Conservation (phyloP, 1,140 invertebrate species). For the Psilanteris sp. region DNA sequence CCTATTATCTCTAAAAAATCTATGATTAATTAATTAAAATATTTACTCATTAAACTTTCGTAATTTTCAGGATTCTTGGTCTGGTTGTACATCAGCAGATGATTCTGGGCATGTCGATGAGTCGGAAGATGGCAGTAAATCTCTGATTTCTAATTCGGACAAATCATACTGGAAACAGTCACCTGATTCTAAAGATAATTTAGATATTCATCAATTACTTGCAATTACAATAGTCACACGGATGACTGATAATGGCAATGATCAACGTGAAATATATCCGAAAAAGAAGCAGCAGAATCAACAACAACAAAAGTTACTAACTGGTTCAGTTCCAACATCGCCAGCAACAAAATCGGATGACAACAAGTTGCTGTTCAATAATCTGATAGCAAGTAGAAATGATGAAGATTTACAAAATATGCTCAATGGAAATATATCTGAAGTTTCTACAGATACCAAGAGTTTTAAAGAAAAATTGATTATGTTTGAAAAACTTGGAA, state of each 20-base stretch:
- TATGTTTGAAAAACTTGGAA: slow-evolving; percentile 79
- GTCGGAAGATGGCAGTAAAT: slow-evolving; percentile 67
- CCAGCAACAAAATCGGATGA: slow-evolving; percentile 72
- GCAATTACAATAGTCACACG: slow-evolving; percentile 74
- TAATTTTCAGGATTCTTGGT: slow-evolving; percentile 70
- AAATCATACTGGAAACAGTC: slow-evolving; percentile 75
- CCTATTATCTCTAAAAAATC: no score
- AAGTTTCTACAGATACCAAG: slow-evolving; percentile 77
- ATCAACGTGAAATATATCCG: slow-evolving; percentile 72
- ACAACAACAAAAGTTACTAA: slow-evolving; percentile 43
- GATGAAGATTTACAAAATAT: slow-evolving; percentile 78
- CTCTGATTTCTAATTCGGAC: slow-evolving; percentile 66
- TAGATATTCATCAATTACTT: slow-evolving; percentile 75
- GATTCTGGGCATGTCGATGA: slow-evolving; percentile 66
- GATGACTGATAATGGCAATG: slow-evolving; percentile 75
- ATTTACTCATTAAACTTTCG: no score
- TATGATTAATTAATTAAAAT: no score
- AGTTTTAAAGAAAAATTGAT: slow-evolving; percentile 79
- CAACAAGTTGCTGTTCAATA: slow-evolving; percentile 75
- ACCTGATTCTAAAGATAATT: slow-evolving; percentile 73
- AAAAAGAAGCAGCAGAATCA: slow-evolving; percentile 72
- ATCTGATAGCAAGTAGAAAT: slow-evolving; percentile 73
- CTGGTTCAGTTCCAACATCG: slow-evolving; percentile 70
- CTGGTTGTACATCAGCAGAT: slow-evolving; percentile 63
- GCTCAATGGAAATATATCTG: slow-evolving; percentile 79